phyloP scores from a whole-genome alignment of 1,140 invertebrate species.

The Cotesia typhae region DNA sequence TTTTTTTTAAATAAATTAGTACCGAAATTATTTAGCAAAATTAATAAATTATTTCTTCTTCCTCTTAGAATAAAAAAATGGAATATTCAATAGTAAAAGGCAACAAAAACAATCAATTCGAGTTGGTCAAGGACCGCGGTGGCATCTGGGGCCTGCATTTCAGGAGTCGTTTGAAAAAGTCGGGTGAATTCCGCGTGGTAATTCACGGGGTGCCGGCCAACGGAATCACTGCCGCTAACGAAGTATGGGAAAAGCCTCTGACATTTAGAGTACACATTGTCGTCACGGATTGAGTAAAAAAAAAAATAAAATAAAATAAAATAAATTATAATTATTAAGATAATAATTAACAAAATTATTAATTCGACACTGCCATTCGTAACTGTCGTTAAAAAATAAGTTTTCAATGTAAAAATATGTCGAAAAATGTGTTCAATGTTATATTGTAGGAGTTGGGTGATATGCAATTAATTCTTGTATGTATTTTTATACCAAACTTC shows the following conservation, averaged over 20 bases:
- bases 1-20: background rate
- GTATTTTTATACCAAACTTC: slow-evolving; percentile 31
- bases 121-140: slow-evolving; percentile 71
- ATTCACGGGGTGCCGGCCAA: slow-evolving; percentile 66
- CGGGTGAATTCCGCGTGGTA: slow-evolving; percentile 68
- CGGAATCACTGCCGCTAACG: slow-evolving; percentile 45
- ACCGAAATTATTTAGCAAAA: slow-evolving; percentile 3
- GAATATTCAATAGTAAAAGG: slow-evolving; percentile 73
- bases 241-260: slow-evolving; percentile 68
- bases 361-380: slow-evolving; percentile 29
- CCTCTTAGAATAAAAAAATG: slow-evolving; percentile 67
- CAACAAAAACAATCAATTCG: slow-evolving; percentile 73
- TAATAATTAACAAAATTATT: slow-evolving; percentile 18
- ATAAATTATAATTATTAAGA: no score
- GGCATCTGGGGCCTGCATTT: slow-evolving; percentile 73
- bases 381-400: background rate
- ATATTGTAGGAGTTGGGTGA: background rate
- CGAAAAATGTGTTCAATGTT: slow-evolving; percentile 19
- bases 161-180: slow-evolving; percentile 66
- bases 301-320: background rate
- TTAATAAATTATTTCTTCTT: slow-evolving; percentile 32
- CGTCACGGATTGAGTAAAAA: slow-evolving; percentile 57
- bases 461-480: slow-evolving; percentile 4
- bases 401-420: background rate
- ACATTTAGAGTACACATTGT: slow-evolving; percentile 65